Evolutionary conservation across 1,140 invertebrate genomes (phyloP).

Genomic region (Idris sp.): DNA sequence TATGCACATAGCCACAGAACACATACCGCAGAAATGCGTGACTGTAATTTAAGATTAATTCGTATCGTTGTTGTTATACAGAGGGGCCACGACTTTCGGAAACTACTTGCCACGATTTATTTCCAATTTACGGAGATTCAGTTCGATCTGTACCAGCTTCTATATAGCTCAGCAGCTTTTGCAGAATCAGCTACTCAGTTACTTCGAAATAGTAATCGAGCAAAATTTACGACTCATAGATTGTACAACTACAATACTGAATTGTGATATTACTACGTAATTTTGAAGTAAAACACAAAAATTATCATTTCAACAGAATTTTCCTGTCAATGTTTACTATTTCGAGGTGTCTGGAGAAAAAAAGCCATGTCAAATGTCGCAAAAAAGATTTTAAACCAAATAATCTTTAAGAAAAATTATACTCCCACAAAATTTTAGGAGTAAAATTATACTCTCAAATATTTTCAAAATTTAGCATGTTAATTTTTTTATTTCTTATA

Average conservation of each 20-base stretch:
- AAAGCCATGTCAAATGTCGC: too few species aligned
- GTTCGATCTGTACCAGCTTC: constrained; percentile 55
- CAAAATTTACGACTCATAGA: constrained; percentile 66
- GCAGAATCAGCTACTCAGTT: constrained; percentile 62
- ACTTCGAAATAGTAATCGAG: constrained; percentile 49
- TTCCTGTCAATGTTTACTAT: too few species aligned
- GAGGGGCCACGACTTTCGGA: constrained; percentile 18
- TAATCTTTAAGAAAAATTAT: too few species aligned
- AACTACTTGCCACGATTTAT: constrained; percentile 65
- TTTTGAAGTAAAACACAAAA: constrained; percentile 30
- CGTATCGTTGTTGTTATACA: constrained; percentile 25
- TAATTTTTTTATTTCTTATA: too few species aligned
- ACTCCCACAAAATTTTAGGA: too few species aligned
- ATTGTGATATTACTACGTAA: constrained; percentile 30
- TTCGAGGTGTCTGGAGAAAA: too few species aligned
- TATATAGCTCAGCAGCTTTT: constrained; percentile 52
- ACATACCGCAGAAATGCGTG: constrained; percentile 20
- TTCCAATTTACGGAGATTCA: constrained; percentile 63
- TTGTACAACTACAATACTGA: constrained; percentile 22
- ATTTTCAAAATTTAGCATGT: too few species aligned
- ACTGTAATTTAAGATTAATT: constrained; percentile 42
- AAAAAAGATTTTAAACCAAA: too few species aligned
- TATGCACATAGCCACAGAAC: constrained; percentile 2
- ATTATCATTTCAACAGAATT: constrained; percentile 20
- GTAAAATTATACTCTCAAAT: too few species aligned